phyloP scores from a whole-genome alignment of 2,888 invertebrate genomes.

The Horisme vitalbata region DNA sequence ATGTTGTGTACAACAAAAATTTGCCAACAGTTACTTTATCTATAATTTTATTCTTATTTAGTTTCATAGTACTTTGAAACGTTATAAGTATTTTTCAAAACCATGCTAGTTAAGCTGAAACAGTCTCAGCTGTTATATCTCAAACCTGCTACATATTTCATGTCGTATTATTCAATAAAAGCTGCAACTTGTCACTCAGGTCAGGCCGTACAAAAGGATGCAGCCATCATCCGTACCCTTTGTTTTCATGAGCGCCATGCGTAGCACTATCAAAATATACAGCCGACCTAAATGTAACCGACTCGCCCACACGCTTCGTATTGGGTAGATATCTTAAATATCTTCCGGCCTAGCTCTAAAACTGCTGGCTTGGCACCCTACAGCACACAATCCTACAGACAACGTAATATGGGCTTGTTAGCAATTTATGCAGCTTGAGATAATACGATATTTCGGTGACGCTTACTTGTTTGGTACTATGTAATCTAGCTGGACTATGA shows the following conservation, averaged over 20 bases:
- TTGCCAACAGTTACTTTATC: too few relatives aligned
- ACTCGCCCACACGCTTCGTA: slow-evolving; percentile 63
- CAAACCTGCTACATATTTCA: background rate
- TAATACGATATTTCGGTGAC: too few relatives aligned
- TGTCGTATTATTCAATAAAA: slow-evolving; percentile 1
- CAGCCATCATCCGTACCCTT: slow-evolving; percentile 61
- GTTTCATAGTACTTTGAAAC: too few relatives aligned
- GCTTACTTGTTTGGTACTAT: too few relatives aligned
- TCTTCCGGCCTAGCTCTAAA: slow-evolving; percentile 1
- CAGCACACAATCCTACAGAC: too few relatives aligned
- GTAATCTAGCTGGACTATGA: too few relatives aligned
- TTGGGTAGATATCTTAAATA: too few relatives aligned
- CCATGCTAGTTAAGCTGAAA: background rate
- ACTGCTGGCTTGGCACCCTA: background rate
- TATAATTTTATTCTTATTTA: too few relatives aligned
- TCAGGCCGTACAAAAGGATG: slow-evolving; percentile 54
- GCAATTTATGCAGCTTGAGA: too few relatives aligned
- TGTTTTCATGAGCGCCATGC: slow-evolving; percentile 64
- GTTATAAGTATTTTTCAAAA: too few relatives aligned
- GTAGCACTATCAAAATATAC: slow-evolving; percentile 75
- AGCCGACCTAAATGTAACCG: slow-evolving; percentile 71
- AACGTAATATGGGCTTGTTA: too few relatives aligned
- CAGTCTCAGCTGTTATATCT: background rate
- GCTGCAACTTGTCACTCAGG: slow-evolving; percentile 29
- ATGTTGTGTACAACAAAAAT: too few relatives aligned